Evolutionary conservation across 2,797 vertebrate species (phyloP).

Genomic region (Protonibea diacanthus): DNA sequence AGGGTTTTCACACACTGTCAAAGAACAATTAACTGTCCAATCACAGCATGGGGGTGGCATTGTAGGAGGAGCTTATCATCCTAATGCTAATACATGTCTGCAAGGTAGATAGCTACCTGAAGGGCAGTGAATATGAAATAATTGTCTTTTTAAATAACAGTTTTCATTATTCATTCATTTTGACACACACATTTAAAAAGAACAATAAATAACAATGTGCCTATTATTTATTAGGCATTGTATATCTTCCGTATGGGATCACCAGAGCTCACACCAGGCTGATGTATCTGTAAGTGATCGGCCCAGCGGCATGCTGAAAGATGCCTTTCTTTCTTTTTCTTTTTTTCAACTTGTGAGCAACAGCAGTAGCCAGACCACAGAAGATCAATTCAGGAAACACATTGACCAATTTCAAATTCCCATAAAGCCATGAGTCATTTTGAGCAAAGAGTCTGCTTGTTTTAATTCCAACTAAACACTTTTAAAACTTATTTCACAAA

Average conservation of each 20-base stretch:
- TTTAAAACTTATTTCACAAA: conserved; percentile 28
- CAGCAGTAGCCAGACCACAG: conserved; percentile 4
- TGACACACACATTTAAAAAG: no score
- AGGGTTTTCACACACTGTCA: not conserved
- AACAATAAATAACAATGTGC: no score
- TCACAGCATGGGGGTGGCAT: not conserved
- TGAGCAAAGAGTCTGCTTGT: not conserved
- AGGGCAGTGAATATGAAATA: no score
- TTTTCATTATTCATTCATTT: no score
- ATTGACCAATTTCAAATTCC: conserved; percentile 33
- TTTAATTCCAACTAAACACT: conserved; percentile 3
- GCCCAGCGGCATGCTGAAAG: not conserved
- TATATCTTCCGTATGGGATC: not conserved
- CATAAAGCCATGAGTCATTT: conserved; percentile 37
- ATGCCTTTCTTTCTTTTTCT: not conserved
- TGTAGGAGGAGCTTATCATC: not conserved
- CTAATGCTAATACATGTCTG: no score
- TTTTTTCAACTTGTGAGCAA: not conserved
- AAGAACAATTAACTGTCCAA: not conserved
- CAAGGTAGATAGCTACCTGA: no score
- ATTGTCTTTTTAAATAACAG: no score
- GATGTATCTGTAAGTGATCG: not conserved
- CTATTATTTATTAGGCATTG: not conserved
- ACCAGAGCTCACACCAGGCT: not conserved
- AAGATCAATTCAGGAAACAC: conserved; percentile 44